Evolutionary conservation across 2,113 vertebrate genomes (phyloP), one percentile per base, ranked within the genome.

Genomic region (Actenoides hombroni): DNA sequence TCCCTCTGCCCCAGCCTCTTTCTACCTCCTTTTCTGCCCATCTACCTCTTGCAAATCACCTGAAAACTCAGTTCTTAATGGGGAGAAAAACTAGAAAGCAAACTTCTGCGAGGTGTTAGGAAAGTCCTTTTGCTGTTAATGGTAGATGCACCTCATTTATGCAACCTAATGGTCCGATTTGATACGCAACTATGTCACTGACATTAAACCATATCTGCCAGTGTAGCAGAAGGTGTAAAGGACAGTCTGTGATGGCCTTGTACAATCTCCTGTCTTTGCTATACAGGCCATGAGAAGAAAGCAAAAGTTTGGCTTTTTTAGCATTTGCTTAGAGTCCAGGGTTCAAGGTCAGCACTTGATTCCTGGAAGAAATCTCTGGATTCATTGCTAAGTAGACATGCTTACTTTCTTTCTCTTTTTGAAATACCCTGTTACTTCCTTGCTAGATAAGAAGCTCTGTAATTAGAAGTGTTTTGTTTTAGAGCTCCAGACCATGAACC

Each of bases 171-270:
- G 39, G 26, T 71, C 44, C 60, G n/a, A 14, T 54, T 13, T n/a
- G 25, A 5, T 60, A 6, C 39, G 40, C 0, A 1, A 5, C 25
- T 75, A 2, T 0, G 2, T 54, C 26, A 15, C 6, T 59, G 35
- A 24, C 35, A 7, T 64, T 64, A 33, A 68, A 37, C 31, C 37
- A 0, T 25, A 20, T 15, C 29, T 70, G 25, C 33, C 8, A 26
- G 2, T 26, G 16, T 59, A 21, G 29, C 16, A 16, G 25, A 16
- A 68, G 29, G 21, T 61, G 6, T 57, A 18, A 78, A 87, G 48
- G 28, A 31, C 31, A 37, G n/a, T 39, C 31, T 4, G 5, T 73
- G 31, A 9, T 49, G 23, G 18, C 53, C 35, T 42, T 21, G 19
- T 60, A 28, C n/a, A 40, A 4, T 53, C 33, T 68, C 20, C 28